Percentiles rank a stretch among this genome's conserved stretches.
Conservation (phyloP, 2,888 invertebrate genomes). For the Eupithecia subumbrata region DNA sequence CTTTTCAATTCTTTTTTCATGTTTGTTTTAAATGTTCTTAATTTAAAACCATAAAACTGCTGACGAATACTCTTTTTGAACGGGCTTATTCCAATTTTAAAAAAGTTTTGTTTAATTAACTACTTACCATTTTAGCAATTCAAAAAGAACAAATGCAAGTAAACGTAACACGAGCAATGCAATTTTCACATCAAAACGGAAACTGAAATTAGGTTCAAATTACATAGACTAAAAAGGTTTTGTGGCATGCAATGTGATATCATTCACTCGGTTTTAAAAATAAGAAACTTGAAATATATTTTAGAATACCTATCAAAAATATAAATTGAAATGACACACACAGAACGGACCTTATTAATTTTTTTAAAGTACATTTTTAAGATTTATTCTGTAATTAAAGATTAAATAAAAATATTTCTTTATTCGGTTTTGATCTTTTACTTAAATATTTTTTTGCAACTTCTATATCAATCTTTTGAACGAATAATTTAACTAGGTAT, state of each 20-base stretch:
- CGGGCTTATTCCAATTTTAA: not conserved
- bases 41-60: not conserved
- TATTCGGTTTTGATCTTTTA: not conserved
- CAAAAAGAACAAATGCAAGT: constrained; percentile 11
- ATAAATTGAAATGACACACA: not conserved
- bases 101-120: not conserved
- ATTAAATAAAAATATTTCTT: not conserved
- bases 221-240: constrained; percentile 32
- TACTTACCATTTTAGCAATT: not conserved
- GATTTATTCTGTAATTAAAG: not conserved
- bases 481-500: not conserved
- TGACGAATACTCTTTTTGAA: not conserved
- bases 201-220: constrained; percentile 34
- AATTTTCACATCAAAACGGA: constrained; percentile 35
- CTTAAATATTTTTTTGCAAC: not conserved
- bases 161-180: constrained; percentile 17
- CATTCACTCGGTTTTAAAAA: constrained; percentile 1
- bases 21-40: not conserved
- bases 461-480: not conserved
- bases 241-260: constrained; percentile 34
- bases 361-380: not conserved
- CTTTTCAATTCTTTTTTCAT: not conserved
- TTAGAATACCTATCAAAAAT: not conserved
- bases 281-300: not conserved
- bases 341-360: not conserved